Percentiles rank a stretch among this genome's conserved stretches.
phyloP scores from a whole-genome alignment of 2,113 vertebrate genomes.

The Dissostichus mawsoni region DNA sequence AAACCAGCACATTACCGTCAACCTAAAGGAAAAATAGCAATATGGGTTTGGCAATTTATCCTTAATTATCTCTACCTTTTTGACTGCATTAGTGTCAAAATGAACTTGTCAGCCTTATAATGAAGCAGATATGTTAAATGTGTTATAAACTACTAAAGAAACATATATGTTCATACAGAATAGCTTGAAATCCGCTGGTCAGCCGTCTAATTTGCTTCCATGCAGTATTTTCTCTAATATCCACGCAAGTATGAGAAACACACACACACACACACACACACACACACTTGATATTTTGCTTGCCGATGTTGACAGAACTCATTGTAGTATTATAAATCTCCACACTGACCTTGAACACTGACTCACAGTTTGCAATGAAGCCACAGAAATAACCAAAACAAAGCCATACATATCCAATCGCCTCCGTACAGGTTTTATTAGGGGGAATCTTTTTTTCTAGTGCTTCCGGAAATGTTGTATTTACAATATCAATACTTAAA shows the following conservation, averaged over 20 bases:
- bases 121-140: neutral
- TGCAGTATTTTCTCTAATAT: slow-evolving; percentile 19
- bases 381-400: slow-evolving; percentile 4
- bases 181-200: neutral
- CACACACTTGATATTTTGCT: neutral
- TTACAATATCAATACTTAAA: neutral
- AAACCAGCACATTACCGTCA: neutral
- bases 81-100: too few species aligned
- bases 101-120: too few species aligned
- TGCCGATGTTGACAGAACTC: slow-evolving; percentile 38
- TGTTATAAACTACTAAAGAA: neutral
- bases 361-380: neutral
- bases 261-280: neutral
- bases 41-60: neutral
- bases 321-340: slow-evolving; percentile 8
- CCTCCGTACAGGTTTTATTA: neutral
- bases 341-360: slow-evolving; percentile 21
- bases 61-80: neutral
- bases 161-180: neutral
- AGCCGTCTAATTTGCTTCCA: neutral
- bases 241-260: neutral
- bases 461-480: neutral
- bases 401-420: neutral
- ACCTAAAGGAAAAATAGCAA: neutral
- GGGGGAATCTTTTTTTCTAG: neutral